phyloP scores from a whole-genome alignment of 2,797 vertebrate genomes.

The Chiloscyllium punctatum region DNA sequence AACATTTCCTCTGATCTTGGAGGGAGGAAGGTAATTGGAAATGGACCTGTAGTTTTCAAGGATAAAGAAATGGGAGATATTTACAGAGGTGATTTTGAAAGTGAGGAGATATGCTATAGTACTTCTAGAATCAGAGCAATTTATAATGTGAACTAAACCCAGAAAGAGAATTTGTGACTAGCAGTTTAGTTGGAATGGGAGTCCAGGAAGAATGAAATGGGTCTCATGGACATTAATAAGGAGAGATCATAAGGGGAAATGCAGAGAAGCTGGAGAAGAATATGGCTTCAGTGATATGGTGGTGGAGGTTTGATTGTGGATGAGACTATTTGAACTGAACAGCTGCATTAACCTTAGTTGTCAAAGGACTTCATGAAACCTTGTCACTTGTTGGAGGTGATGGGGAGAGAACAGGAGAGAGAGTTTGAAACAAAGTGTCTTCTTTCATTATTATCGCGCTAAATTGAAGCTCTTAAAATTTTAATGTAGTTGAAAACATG shows the following conservation, averaged over 20 bases:
- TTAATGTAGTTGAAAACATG: neutral
- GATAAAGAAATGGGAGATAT: neutral
- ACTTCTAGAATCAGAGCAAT: neutral
- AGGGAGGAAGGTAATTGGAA: neutral
- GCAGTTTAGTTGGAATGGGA: neutral
- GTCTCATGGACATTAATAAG: neutral
- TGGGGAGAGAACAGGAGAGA: neutral
- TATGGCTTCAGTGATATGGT: neutral
- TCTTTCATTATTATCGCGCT: slow-evolving; percentile 4
- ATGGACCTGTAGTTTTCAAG: neutral
- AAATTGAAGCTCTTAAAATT: neutral
- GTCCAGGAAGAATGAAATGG: no score
- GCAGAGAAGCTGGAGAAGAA: neutral
- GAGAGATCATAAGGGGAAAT: neutral
- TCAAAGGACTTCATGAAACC: neutral
- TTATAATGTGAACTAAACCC: neutral
- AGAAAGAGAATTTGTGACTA: neutral
- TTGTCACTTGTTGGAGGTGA: neutral
- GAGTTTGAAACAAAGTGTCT: neutral
- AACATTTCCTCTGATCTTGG: neutral
- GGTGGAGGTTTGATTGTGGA: neutral
- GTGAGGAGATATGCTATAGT: neutral
- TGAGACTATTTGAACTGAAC: neutral
- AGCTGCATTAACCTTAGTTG: neutral
- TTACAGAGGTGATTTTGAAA: neutral